Evolutionary conservation across 2,113 vertebrate genomes (phyloP).

Genomic region (Mobula birostris): DNA sequence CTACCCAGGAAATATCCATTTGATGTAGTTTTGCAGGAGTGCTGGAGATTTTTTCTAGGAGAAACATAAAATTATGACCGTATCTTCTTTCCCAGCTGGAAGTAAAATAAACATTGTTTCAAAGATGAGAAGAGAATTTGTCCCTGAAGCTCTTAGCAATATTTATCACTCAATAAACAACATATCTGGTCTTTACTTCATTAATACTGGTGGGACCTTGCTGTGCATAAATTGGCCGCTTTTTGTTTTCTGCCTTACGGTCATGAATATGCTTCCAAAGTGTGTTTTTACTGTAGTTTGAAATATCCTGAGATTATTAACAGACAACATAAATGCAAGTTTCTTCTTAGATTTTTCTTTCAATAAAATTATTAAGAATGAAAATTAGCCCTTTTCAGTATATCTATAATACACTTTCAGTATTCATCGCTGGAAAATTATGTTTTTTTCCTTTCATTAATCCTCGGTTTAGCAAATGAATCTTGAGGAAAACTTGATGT

Average conservation of each 20-base stretch:
- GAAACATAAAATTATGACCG: no score
- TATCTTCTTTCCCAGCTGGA: not conserved
- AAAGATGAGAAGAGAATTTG: not conserved
- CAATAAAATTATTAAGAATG: not conserved
- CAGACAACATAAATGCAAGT: not conserved
- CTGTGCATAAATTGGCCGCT: not conserved
- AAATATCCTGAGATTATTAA: not conserved
- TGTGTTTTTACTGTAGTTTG: not conserved
- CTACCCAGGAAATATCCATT: not conserved
- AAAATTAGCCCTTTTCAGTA: not conserved
- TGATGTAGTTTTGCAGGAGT: no score
- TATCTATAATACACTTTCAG: not conserved
- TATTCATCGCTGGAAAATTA: not conserved
- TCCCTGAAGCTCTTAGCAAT: not conserved
- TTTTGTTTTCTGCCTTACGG: not conserved
- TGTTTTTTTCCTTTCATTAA: not conserved
- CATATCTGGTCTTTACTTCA: not conserved
- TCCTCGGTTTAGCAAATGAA: not conserved
- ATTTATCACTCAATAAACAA: not conserved
- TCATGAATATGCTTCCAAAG: not conserved
- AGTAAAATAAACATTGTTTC: not conserved
- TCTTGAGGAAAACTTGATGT: not conserved
- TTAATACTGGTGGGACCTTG: not conserved
- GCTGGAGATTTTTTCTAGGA: not conserved
- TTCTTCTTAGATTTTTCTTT: not conserved